These are phyloP conservation scores for Tenthredo mesomela DNA, from an alignment of 2,888 invertebrate species.

Conservation along the genomic window DNA sequence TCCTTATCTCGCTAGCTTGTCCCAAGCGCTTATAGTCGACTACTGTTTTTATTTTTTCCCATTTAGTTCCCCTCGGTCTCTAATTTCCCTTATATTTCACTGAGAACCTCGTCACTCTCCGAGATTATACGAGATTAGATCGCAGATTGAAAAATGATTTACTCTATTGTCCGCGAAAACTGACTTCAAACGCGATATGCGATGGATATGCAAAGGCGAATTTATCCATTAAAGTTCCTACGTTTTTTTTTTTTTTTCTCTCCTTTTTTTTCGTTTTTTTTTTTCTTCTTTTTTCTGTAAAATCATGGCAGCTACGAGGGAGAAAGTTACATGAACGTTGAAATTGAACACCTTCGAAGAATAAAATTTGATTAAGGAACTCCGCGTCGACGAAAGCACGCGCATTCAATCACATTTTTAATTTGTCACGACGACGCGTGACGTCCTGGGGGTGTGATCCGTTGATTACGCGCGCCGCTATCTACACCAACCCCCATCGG, in stretches of 20 bases:
- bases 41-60: conserved; percentile 43
- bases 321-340: background rate
- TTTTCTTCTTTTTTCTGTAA: background rate
- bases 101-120: conserved; percentile 23
- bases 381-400: conserved; percentile 31
- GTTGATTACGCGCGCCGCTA: conserved; percentile 65
- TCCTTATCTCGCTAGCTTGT: conserved; percentile 56
- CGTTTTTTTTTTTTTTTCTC: background rate
- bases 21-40: conserved; percentile 47
- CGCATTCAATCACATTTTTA: conserved; percentile 58
- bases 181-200: background rate
- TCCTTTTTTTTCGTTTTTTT: background rate
- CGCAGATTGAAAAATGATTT: conserved; percentile 36
- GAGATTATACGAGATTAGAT: conserved; percentile 51
- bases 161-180: background rate
- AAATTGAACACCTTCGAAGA: background rate
- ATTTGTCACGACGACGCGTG: conserved; percentile 64
- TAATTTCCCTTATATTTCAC: conserved; percentile 20
- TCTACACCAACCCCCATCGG: conserved; percentile 52
- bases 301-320: background rate
- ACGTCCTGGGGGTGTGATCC: conserved; percentile 63
- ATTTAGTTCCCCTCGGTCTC: conserved; percentile 23
- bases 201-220: background rate
- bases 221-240: background rate
- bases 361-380: conserved; percentile 23